Evolutionary conservation across 2,888 invertebrate genomes (phyloP), one percentile per base, ranked within the genome.

Genomic region (Hirtodrosophila confusa): DNA sequence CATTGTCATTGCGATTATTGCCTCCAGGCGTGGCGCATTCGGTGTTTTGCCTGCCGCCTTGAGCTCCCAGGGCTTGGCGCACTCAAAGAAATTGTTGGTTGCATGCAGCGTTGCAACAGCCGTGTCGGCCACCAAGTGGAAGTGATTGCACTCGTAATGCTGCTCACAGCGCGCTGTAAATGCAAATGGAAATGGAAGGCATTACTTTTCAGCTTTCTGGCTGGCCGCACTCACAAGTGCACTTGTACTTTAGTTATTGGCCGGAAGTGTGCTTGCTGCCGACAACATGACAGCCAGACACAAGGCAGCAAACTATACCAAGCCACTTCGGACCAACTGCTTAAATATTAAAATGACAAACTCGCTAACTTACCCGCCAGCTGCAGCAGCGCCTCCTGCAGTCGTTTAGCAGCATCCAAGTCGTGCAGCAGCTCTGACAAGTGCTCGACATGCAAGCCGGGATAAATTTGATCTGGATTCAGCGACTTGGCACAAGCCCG

Each of bases 61-160:
- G 63, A 99, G 92, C 75, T 95, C 94, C 99, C 99, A 99, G 0
- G 99, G 99, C 90, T 96, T 95, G 78, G 95, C 93, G 3, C 94
- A 92, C 88, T 98, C 96, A 85, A 99, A 95, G 93, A 98, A 97
- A 65, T 94, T 92, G 92, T 99, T 99, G 12, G 96, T 95, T 29
- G 94, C 92, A 86, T 96, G 95, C 9, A 98, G 92, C 0, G 94
- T 93, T 9, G 93, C 92, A 91, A 98, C 95, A 0, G 96, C 94
- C 0, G 93, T 92, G 89, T 98, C 97, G 0, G 96, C 94, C 0
- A 94, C 97, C 91, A 95, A 95, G 92, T 98, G 96, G 92, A 97
- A 96, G 82, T 96, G 95, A 87, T 94, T 95, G 64, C 94, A 93
- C 50, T 93, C 92, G 91, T 96, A 98, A 91, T 95, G 94, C 4